phyloP scores from a whole-genome alignment of 2,888 invertebrate species.

The Malthinus seriepunctatus region DNA sequence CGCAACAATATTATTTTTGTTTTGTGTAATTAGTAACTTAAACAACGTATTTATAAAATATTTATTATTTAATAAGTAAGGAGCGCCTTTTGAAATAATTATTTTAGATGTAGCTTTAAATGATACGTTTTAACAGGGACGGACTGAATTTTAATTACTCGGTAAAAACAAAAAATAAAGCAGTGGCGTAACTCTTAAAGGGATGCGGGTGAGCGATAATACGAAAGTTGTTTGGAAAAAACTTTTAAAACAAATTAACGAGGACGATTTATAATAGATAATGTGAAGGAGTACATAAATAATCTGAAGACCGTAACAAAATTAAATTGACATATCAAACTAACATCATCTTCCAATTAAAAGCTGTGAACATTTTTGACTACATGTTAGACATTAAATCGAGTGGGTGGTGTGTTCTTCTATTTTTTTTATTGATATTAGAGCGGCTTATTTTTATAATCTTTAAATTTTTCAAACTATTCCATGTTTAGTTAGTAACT shows the following conservation, averaged over 20 bases:
- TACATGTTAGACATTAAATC: slow-evolving; percentile 24
- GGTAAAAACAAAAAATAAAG: too few relatives aligned
- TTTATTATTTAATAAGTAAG: slow-evolving; percentile 16
- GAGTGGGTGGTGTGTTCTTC: slow-evolving; percentile 18
- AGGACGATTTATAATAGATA: slow-evolving; percentile 36
- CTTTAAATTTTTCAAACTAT: neutral
- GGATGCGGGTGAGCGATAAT: too few relatives aligned
- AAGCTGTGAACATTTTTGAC: slow-evolving; percentile 32
- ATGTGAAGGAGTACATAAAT: slow-evolving; percentile 25
- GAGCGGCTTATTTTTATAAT: slow-evolving; percentile 17
- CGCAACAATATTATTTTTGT: slow-evolving; percentile 9
- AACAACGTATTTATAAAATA: slow-evolving; percentile 24
- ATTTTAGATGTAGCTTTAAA: too few relatives aligned
- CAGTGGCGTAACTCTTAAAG: neutral
- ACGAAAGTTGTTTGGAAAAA: neutral
- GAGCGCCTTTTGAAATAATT: too few relatives aligned
- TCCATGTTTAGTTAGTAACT: slow-evolving; percentile 9
- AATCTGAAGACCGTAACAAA: slow-evolving; percentile 36
- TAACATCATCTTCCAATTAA: slow-evolving; percentile 37
- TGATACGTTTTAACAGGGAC: too few relatives aligned
- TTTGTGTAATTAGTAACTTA: slow-evolving; percentile 6
- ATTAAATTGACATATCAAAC: slow-evolving; percentile 32
- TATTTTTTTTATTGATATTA: slow-evolving; percentile 4
- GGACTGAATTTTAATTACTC: too few relatives aligned
- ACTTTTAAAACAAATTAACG: slow-evolving; percentile 38